A percentile compares a stretch with the other conserved stretches of the same genome.
Conservation (phyloP, 2,113 vertebrate genomes). For the Nycticryphes semicollaris region DNA sequence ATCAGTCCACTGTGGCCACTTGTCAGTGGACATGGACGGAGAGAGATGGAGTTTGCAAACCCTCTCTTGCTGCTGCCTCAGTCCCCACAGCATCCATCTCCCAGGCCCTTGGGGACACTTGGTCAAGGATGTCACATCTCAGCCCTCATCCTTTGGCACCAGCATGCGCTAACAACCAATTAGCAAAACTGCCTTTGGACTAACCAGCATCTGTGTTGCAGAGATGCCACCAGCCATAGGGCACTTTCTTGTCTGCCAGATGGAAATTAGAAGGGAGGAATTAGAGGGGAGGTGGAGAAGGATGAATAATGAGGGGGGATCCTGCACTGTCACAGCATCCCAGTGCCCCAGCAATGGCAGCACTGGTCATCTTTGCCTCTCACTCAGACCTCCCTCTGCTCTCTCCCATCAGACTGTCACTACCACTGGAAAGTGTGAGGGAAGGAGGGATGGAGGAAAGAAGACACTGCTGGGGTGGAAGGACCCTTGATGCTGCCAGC, state of each 20-base stretch:
- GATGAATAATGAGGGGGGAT: neutral
- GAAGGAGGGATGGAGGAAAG: neutral
- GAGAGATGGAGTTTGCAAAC: neutral
- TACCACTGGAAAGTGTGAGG: fast-evolving
- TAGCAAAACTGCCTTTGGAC: neutral
- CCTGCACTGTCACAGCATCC: fast-evolving
- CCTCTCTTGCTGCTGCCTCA: fast-evolving
- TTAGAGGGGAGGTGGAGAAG: neutral
- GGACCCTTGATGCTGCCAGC: neutral
- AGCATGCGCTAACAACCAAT: fast-evolving
- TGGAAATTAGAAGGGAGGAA: neutral
- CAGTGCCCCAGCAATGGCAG: fast-evolving
- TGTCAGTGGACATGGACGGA: fast-evolving
- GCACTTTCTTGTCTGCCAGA: fast-evolving
- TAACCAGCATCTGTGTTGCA: fast-evolving
- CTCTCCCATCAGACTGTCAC: neutral
- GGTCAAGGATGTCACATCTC: neutral
- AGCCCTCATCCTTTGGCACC: neutral
- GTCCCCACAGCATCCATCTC: neutral
- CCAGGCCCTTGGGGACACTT: neutral
- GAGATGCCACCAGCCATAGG: neutral
- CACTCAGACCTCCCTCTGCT: neutral
- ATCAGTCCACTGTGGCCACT: fast-evolving
- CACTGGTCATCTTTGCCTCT: neutral
- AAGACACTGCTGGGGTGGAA: neutral